Evolutionary conservation across 1,140 invertebrate genomes (phyloP).

Genomic region (Drosophila kohkoa): DNA sequence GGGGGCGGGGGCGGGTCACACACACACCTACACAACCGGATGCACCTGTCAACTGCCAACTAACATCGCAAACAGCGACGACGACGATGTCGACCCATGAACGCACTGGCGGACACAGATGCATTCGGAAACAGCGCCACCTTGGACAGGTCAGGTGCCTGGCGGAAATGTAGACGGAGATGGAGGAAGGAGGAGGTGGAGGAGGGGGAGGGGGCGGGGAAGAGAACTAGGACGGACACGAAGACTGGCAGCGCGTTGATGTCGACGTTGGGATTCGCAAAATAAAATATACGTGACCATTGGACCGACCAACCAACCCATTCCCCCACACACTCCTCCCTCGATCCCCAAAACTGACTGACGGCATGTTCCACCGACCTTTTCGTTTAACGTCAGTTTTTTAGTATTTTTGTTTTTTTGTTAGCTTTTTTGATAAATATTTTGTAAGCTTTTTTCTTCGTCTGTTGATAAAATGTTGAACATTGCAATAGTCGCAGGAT

Average conservation of each 20-base stretch:
- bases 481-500: conserved; percentile 57
- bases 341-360: neutral
- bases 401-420: conserved; percentile 39
- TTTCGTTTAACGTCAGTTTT: conserved; percentile 48
- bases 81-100: conserved; percentile 19
- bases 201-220: neutral
- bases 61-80: conserved; percentile 40
- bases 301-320: neutral
- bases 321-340: neutral
- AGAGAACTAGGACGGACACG: neutral
- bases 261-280: conserved; percentile 57
- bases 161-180: neutral
- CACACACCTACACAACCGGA: conserved; percentile 27
- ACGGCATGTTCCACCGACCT: conserved; percentile 48
- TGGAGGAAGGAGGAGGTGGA: neutral
- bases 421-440: conserved; percentile 18
- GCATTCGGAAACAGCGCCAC: conserved; percentile 58
- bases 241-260: conserved; percentile 52
- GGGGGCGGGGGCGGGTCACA: conserved; percentile 2
- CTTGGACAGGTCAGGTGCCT: conserved; percentile 33
- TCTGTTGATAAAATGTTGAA: conserved; percentile 70
- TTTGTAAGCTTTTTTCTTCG: conserved; percentile 5
- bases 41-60: conserved; percentile 50
- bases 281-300: conserved; percentile 42
- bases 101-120: conserved; percentile 39